These are phyloP conservation scores for Caenorhabditis macrosperma DNA, from an alignment of 2,888 invertebrate species.

Conservation along the genomic window DNA sequence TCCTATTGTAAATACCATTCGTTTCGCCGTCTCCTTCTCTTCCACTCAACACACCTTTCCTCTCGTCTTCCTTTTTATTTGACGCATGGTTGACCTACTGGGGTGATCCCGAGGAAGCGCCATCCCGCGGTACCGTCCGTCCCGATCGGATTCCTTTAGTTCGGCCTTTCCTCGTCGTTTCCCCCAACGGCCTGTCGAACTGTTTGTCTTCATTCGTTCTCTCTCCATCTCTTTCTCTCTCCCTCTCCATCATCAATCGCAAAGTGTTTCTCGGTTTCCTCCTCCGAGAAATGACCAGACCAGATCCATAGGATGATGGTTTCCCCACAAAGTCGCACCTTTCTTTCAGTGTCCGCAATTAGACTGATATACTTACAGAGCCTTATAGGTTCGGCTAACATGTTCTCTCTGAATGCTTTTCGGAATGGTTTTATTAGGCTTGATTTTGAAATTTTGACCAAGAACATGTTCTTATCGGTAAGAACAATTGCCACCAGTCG, in stretches of 20 bases:
- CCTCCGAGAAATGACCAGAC: constrained; percentile 9
- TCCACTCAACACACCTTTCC: constrained; percentile 1
- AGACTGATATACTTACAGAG: no score
- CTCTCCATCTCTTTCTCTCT: constrained; percentile 1
- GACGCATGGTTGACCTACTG: constrained; percentile 52
- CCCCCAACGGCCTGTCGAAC: no score
- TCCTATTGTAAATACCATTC: constrained; percentile 39
- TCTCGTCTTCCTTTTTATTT: constrained; percentile 6
- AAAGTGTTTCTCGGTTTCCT: constrained; percentile 32
- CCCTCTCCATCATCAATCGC: constrained; percentile 4
- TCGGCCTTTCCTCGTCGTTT: no score
- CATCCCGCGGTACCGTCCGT: constrained; percentile 11
- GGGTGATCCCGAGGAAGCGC: constrained; percentile 32
- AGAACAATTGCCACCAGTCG: no score
- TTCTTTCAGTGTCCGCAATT: no score
- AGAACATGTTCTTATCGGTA: no score
- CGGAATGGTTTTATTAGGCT: no score
- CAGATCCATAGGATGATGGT: constrained; percentile 18
- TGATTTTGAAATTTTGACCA: no score
- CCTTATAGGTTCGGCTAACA: no score
- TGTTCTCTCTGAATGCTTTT: no score
- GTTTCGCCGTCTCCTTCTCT: neutral
- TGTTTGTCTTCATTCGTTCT: neutral
- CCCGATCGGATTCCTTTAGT: no score
- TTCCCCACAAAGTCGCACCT: no score